These are phyloP conservation scores for Gari tellinella DNA, from an alignment of 2,888 invertebrate species.

Conservation along the genomic window DNA sequence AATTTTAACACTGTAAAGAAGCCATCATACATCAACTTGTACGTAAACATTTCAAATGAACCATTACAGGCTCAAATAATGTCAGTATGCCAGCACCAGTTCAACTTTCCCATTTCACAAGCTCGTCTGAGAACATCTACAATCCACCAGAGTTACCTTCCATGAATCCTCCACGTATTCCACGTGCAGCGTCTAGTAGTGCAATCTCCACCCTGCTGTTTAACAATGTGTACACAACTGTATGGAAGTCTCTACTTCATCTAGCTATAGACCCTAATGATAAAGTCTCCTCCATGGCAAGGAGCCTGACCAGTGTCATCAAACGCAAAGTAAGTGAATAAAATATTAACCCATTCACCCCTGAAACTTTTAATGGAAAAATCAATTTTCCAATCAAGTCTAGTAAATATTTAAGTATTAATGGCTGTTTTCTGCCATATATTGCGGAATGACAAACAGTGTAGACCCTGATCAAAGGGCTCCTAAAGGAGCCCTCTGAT, in stretches of 20 bases:
- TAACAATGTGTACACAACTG: slow-evolving; percentile 90
- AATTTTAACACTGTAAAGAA: no score
- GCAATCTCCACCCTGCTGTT: slow-evolving; percentile 59
- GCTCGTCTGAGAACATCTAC: slow-evolving; percentile 60
- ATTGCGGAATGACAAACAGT: no score
- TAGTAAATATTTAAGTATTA: no score
- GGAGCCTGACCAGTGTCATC: slow-evolving; percentile 91
- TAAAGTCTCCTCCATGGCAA: slow-evolving; percentile 91
- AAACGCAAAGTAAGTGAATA: slow-evolving; percentile 87
- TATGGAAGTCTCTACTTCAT: slow-evolving; percentile 93
- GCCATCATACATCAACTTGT: no score
- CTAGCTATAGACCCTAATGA: slow-evolving; percentile 95
- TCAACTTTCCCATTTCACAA: slow-evolving; percentile 77
- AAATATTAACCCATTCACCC: no score
- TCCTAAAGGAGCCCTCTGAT: no score
- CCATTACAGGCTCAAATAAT: no score
- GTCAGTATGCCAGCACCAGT: slow-evolving; percentile 67
- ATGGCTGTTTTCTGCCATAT: no score
- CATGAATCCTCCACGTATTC: slow-evolving; percentile 80
- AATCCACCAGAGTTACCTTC: slow-evolving; percentile 16
- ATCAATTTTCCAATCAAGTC: no score
- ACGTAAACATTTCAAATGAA: no score
- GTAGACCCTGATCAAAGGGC: no score
- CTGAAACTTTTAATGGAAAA: no score
- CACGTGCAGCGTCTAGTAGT: slow-evolving; percentile 55